Base-by-base conservation (phyloP, 2,113 vertebrate species). In the Nyctereutes procyonoides region DNA sequence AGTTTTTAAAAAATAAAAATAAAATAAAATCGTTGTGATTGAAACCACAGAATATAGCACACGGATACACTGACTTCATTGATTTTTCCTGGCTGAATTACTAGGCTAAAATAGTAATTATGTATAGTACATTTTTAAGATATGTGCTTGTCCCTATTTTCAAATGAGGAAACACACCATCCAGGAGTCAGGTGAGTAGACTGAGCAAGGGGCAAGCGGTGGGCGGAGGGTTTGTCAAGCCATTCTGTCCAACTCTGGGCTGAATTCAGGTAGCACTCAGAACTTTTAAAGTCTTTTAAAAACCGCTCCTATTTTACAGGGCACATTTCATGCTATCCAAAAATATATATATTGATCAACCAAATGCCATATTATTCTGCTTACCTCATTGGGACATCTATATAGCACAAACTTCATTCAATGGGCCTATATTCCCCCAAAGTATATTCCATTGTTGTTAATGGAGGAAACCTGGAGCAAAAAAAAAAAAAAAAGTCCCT, bases 91-190 rank as follows among this genome's bases (percentile, higher is more conserved):
- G 26, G 74, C 53, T 95, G 88, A 96, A 88, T 88, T 43, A 58
- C 60, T 43, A 71, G 22, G 63, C 65, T 95, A 88, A 43, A 77
- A 79, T 32, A 96, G 80, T 69, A 93, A 97, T 97, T 55, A 88
- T 5, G 15, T 20, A 12, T 58, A 10, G 30, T 9, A 16, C 22
- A 3, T 74, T 80, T 93, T 19, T 80, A 90, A 93, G 95, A 67
- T 65, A 71, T 12, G 20, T 12, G 13, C 84, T 95, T 43, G 30
- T 67, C 71, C 56, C 69, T 74, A 62, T 76, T 96, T 84, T 92
- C 97, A 92, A 65, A 67, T 3, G 38, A 60, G 35, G 48, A 82
- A 77, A n/a, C 8, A 10, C 60, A 60, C 3, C 32, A 55, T 4
- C 0, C 11, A 38, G 30, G 62, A 38, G 92, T 53, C 60, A 35